A percentile compares a stretch with the other conserved stretches of the same genome.
phyloP scores from a whole-genome alignment of 1,140 invertebrate genomes.

The Vanessa tameamea region DNA sequence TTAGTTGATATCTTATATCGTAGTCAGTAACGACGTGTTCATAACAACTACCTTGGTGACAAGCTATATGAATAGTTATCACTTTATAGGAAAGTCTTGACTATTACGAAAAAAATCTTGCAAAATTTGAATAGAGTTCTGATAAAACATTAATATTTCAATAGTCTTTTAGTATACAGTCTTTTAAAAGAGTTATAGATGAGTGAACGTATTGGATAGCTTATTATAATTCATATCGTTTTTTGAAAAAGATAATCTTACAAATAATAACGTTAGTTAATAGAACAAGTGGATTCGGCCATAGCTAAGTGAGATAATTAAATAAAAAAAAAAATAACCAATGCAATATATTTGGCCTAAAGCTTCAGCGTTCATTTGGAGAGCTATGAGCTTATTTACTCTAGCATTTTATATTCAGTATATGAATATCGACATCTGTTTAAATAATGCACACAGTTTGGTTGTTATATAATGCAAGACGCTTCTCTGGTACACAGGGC shows the following conservation, averaged over 20 bases:
- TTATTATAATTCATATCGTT: constrained; percentile 10
- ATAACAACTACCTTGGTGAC: constrained; percentile 7
- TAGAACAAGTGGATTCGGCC: background rate
- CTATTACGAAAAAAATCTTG: background rate
- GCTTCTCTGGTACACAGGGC: constrained; percentile 19
- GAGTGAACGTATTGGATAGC: constrained; percentile 15
- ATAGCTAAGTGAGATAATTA: background rate
- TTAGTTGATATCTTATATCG: constrained; percentile 19
- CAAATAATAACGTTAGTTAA: background rate
- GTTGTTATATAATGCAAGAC: constrained; percentile 12
- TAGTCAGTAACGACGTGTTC: constrained; percentile 40
- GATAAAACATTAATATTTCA: background rate
- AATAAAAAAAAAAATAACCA: background rate
- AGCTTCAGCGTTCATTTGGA: constrained; percentile 54
- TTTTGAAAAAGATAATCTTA: constrained; percentile 1
- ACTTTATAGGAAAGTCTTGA: constrained; percentile 10
- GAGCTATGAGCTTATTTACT: constrained; percentile 72
- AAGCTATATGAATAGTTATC: background rate
- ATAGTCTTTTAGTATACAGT: constrained; percentile 22
- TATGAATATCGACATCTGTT: constrained; percentile 35
- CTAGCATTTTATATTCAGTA: constrained; percentile 54
- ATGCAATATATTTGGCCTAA: constrained; percentile 49
- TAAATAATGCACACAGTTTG: constrained; percentile 32
- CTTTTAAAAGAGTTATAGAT: background rate
- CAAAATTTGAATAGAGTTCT: constrained; percentile 8